Evolutionary conservation across 2,888 invertebrate species (phyloP).

Genomic region (Noctua comes): DNA sequence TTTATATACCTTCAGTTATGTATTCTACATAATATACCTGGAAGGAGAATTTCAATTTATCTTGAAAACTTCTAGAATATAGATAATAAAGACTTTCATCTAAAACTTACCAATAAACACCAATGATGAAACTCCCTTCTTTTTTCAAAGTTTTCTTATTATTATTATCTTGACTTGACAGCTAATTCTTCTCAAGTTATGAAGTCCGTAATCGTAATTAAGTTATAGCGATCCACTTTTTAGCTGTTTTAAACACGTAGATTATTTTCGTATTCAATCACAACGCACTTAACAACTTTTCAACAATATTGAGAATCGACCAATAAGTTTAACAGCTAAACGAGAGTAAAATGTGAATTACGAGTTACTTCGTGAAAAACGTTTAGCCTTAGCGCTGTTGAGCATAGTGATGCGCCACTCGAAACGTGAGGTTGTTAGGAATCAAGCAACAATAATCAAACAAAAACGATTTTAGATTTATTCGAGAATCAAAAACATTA

Average conservation of each 20-base stretch:
- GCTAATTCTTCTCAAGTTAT: background rate
- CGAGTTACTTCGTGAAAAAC: conserved; percentile 20
- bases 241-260: background rate
- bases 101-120: conserved; percentile 26
- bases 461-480: background rate
- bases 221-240: background rate
- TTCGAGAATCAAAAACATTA: background rate
- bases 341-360: conserved; percentile 4
- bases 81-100: background rate
- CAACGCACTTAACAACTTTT: conserved; percentile 26
- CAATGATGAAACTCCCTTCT: background rate
- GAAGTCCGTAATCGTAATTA: background rate
- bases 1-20: background rate
- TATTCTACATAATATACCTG: background rate
- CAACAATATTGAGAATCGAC: background rate
- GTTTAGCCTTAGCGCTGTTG: conserved; percentile 9
- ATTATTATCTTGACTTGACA: background rate
- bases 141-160: background rate
- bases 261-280: conserved; percentile 18
- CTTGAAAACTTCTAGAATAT: background rate
- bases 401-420: conserved; percentile 42
- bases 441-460: conserved; percentile 1
- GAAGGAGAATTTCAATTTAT: background rate
- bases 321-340: conserved; percentile 16
- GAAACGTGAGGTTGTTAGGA: conserved; percentile 22